Base-by-base conservation (phyloP, 1,140 invertebrate genomes). In the Catajapyx aquilonaris region DNA sequence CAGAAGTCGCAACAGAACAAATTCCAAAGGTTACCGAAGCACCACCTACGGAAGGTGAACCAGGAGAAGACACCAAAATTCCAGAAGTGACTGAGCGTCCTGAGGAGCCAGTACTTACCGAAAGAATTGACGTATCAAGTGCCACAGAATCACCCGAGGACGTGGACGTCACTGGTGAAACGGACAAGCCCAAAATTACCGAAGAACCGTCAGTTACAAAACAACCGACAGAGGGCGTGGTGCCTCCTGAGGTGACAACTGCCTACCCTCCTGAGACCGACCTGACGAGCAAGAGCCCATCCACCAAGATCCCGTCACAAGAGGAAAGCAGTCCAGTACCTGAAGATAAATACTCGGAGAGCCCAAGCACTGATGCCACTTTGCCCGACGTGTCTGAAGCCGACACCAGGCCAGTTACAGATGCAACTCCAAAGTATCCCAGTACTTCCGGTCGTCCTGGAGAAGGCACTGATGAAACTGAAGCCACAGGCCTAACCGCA, bases 1-100 rank as follows among this genome's bases (percentile, higher is more conserved):
- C 15, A 3, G 30, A 31, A 31, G 15, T 7, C 15, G 3, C 18
- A 15, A 31, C 30, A 3, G 30, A 31, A 31, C 13, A 31, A 7
- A 7, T 17, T 15, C 30, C 30, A 31, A 31, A 31, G 18, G 30
- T 13, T 7, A 31, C 41, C 16, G 13, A 46, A 39, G 40, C 42
- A 46, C 18, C 40, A 37, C 21, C 31, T 17, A 13, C 37, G 17
- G 36, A 11, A 9, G 21, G 17, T 21, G 41, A 44, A n/a, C n/a
- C 3, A 7, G 3, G 30, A 7, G 18, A 31, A 7, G 30, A 28
- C 9, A n/a, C 25, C 9, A 10, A 28, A 10, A n/a, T 15, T 5
- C 30, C 30, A 31, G 7, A 3, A 3, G 18, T 3, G 18, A 31
- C 30, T 31, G 30, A 31, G 18, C 13, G 30, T 3, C 30, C 30